A percentile compares a stretch with the other conserved stretches of the same genome.
Evolutionary conservation across 2,113 vertebrate genomes (phyloP).

Genomic region (Tiliqua scincoides): DNA sequence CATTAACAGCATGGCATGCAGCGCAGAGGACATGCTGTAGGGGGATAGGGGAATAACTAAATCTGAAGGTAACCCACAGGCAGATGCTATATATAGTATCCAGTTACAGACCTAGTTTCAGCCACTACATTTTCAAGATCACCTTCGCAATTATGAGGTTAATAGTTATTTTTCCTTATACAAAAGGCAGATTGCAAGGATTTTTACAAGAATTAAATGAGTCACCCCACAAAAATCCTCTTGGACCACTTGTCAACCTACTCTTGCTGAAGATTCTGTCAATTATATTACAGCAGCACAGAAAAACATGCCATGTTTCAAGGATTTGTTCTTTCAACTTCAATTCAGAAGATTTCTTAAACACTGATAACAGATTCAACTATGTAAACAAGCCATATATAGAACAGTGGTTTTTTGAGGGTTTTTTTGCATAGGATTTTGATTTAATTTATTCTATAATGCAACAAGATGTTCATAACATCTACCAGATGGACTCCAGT

Average conservation of each 20-base stretch:
- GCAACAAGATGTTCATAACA: conserved; percentile 67
- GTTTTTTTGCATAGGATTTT: conserved; percentile 77
- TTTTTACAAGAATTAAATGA: not conserved
- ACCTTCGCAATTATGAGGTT: not conserved
- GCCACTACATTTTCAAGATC: not conserved
- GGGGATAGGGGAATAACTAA: no score
- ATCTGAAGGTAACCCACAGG: no score
- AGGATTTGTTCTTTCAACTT: conserved; percentile 66
- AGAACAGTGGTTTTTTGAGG: conserved; percentile 61
- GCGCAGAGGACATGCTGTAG: no score
- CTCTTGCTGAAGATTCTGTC: not conserved
- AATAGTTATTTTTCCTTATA: not conserved
- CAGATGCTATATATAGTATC: not conserved
- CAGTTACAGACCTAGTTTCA: not conserved
- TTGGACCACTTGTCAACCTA: not conserved
- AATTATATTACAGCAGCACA: not conserved
- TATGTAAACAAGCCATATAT: conserved; percentile 69
- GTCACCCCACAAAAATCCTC: not conserved
- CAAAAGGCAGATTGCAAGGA: not conserved
- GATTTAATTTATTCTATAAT: conserved; percentile 64
- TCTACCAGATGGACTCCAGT: conserved; percentile 35
- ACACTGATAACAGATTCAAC: conserved; percentile 66
- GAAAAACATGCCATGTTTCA: conserved; percentile 57
- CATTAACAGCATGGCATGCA: no score
- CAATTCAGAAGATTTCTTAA: conserved; percentile 75